Conservation (phyloP, 2,888 invertebrate species). For the Troglohyphantes excavatus region DNA sequence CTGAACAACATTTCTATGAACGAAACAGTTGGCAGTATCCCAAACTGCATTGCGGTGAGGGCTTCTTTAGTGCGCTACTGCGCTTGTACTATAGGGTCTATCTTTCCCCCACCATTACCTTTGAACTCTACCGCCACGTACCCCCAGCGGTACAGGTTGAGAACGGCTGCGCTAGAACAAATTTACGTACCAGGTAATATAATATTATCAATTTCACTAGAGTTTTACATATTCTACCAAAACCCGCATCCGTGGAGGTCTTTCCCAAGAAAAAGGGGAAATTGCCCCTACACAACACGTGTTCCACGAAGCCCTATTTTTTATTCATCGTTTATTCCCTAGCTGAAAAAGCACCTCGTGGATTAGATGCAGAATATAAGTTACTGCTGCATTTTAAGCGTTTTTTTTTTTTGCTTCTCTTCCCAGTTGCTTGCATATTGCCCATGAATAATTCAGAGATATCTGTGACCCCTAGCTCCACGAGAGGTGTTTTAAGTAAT, state of each 20-base stretch:
- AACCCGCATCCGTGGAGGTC: background rate
- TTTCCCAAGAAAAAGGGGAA: too few species aligned
- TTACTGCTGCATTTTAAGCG: conserved; percentile 28
- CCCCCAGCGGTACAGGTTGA: too few species aligned
- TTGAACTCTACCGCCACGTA: too few species aligned
- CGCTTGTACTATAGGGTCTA: too few species aligned
- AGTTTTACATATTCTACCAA: background rate
- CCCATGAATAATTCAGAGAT: conserved; percentile 54
- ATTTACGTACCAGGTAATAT: too few species aligned
- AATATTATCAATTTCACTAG: background rate
- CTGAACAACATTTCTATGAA: too few species aligned
- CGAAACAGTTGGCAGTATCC: too few species aligned
- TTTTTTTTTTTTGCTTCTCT: background rate
- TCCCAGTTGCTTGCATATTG: conserved; percentile 33
- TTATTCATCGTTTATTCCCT: conserved; percentile 14
- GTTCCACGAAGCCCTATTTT: background rate
- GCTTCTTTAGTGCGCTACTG: too few species aligned
- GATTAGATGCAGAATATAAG: conserved; percentile 35
- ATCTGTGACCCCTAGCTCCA: conserved; percentile 2
- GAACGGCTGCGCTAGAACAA: too few species aligned
- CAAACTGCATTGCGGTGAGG: too few species aligned
- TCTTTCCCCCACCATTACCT: too few species aligned
- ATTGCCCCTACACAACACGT: too few species aligned
- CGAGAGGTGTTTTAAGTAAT: conserved; percentile 59
- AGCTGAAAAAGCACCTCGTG: background rate